phyloP scores from a whole-genome alignment of 2,113 vertebrate genomes.

The Rhinopithecus roxellana region DNA sequence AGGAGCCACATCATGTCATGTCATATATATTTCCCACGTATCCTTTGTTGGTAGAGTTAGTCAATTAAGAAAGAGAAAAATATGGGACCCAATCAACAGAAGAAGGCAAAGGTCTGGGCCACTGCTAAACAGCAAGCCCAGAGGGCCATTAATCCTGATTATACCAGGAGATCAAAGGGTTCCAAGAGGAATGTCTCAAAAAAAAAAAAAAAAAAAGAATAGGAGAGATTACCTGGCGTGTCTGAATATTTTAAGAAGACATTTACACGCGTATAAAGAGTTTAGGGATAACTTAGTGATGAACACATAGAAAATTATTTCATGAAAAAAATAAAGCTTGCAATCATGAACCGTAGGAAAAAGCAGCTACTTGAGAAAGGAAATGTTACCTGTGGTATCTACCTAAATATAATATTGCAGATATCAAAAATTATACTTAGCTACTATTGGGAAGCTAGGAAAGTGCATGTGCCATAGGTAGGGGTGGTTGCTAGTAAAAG shows the following conservation, averaged over 20 bases:
- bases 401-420: background rate
- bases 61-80: conserved; percentile 8
- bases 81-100: background rate
- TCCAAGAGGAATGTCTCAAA: background rate
- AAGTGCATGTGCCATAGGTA: background rate
- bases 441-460: background rate
- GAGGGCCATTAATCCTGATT: background rate
- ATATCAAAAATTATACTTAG: background rate
- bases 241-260: background rate
- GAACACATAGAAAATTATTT: background rate
- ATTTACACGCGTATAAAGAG: background rate
- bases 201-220: background rate
- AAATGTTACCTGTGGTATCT: background rate
- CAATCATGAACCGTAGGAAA: background rate
- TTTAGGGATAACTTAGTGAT: background rate
- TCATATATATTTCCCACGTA: background rate
- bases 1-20: background rate
- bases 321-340: background rate
- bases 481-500: background rate
- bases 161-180: background rate
- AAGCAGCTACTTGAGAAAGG: conserved; percentile 5
- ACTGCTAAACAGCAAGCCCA: background rate
- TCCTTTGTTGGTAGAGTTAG: background rate
- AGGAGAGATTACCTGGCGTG: background rate
- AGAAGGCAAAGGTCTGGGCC: background rate